Base-by-base conservation (phyloP, 1,140 invertebrate genomes). In the Venustaconcha ellipsiformis region DNA sequence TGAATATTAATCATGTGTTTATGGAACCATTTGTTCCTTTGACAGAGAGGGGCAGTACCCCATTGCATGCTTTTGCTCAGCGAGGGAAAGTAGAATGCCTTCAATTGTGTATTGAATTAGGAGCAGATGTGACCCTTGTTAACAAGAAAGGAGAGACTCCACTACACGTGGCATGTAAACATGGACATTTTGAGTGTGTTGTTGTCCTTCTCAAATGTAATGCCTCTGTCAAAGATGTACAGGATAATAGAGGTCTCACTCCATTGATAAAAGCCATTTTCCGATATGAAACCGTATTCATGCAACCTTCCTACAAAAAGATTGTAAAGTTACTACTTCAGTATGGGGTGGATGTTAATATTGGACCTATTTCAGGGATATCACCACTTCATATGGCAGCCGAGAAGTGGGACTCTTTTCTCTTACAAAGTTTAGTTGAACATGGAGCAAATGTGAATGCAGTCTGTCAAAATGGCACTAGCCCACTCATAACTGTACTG, bases 361-460 rank as follows among this genome's bases (percentile, higher is more conserved):
- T 82, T 23, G 73, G 74, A 65, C 77, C 84, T 13, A 62, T 59
- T 18, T 79, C 83, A 18, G 74, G 77, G 71, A 78, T 83, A 26
- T 74, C 80, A 15, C 82, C 84, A 3, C 58, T 85, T 14, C 82
- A 85, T 62, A 60, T 83, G n/a, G 80, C 80, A 20, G 80, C 80
- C 14, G 70, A 71, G 15, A 82, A 79, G 57, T 80, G 76, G 68
- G 74, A 70, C 37, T 55, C 79, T 67, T 70, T 65, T 26, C 48
- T 83, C n/a, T 64, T 73, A 11, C 63, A 79, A 55, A 65, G 79
- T 56, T 71, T 85, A 17, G 58, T 83, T 8, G 71, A 72, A n/a
- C 72, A 74, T 60, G 82, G 84, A 48, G 84, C 80, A n/a, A 64
- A 85, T 30, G 84, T 85, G 17, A 85, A 83, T 72, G 74, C 70